A percentile compares a stretch with the other conserved stretches of the same genome.
phyloP scores from a whole-genome alignment of 2,797 vertebrate genomes.

The Stomatorhinus walkeri region DNA sequence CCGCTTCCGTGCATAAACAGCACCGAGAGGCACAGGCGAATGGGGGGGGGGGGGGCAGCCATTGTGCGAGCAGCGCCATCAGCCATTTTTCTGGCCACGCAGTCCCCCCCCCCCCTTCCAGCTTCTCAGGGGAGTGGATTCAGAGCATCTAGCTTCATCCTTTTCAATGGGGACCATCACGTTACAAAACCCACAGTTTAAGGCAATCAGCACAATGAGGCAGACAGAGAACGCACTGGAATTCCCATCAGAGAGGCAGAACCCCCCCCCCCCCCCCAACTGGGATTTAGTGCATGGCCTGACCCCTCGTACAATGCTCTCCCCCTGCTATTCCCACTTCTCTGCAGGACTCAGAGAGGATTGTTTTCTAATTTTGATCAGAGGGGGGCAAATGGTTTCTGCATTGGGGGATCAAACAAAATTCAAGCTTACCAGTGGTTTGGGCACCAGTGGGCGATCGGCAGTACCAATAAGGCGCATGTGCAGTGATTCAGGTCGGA shows the following conservation, averaged over 20 bases:
- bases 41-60: constrained; percentile 52
- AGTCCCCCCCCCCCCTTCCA: constrained; percentile 44
- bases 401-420: background rate
- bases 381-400: background rate
- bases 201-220: constrained; percentile 44
- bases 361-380: background rate
- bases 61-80: constrained; percentile 40
- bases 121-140: constrained; percentile 42
- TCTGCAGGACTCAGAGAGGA: constrained; percentile 5
- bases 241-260: constrained; percentile 58
- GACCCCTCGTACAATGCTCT: background rate
- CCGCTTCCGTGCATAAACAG: constrained; percentile 14
- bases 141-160: constrained; percentile 35
- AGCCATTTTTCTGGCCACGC: constrained; percentile 28
- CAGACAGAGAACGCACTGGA: constrained; percentile 49
- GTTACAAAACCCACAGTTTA: constrained; percentile 53
- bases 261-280: constrained; percentile 50
- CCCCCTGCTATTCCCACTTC: background rate
- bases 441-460: background rate
- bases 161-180: constrained; percentile 55
- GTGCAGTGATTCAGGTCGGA: background rate
- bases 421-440: background rate
- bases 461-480: background rate
- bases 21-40: constrained; percentile 42
- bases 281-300: background rate